Percentiles rank a stretch among this genome's conserved stretches.
Conservation (phyloP, 2,888 invertebrate genomes). For the Leucophenga maculata region DNA sequence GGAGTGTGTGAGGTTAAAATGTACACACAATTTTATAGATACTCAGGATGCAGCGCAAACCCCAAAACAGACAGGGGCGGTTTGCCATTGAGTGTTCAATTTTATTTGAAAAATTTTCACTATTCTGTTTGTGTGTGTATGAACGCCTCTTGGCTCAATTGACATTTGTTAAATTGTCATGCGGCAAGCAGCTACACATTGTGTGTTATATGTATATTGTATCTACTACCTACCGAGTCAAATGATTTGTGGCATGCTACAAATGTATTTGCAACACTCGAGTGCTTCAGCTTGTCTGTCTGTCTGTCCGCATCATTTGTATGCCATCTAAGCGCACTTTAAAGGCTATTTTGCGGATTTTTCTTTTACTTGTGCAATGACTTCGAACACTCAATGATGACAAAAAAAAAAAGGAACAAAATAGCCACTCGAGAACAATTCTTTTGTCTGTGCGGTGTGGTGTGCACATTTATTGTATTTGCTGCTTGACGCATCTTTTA, state of each 20-base stretch:
- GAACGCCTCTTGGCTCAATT: slow-evolving; percentile 35
- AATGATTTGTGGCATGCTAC: slow-evolving; percentile 65
- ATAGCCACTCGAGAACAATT: slow-evolving; percentile 38
- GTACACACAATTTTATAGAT: background rate
- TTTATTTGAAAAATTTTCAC: background rate
- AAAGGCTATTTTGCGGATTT: slow-evolving; percentile 65
- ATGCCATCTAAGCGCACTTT: slow-evolving; percentile 64
- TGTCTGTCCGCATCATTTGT: slow-evolving; percentile 59
- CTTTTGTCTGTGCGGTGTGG: slow-evolving; percentile 53
- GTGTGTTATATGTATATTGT: slow-evolving; percentile 2
- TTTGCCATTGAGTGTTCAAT: slow-evolving; percentile 22
- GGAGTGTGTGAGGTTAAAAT: background rate
- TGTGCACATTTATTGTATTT: slow-evolving; percentile 29
- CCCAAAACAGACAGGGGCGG: slow-evolving; percentile 49
- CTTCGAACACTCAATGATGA: slow-evolving; percentile 35
- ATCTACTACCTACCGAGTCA: slow-evolving; percentile 13
- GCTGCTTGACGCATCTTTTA: slow-evolving; percentile 15
- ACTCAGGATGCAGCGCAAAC: background rate
- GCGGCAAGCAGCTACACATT: slow-evolving; percentile 16
- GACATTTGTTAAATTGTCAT: slow-evolving; percentile 41
- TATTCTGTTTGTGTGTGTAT: slow-evolving; percentile 7
- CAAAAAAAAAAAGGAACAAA: slow-evolving; percentile 39
- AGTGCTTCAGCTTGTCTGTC: slow-evolving; percentile 5
- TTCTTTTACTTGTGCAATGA: background rate
- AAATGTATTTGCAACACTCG: slow-evolving; percentile 53